Percentiles rank a stretch among this genome's conserved stretches.
phyloP scores from a whole-genome alignment of 2,888 invertebrate genomes.

The Girardia tigrina region DNA sequence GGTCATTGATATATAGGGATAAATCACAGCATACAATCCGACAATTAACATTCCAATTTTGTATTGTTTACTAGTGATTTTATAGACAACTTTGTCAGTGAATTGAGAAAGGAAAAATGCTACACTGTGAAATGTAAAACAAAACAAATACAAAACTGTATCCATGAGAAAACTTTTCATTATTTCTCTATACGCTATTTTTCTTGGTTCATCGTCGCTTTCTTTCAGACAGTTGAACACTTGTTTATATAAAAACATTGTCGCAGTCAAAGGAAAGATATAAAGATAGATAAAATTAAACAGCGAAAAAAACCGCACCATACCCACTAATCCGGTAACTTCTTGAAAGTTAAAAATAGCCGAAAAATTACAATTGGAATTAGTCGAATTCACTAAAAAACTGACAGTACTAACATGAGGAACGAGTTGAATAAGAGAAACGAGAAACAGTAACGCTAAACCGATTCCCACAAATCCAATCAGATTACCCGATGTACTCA shows the following conservation, averaged over 20 bases:
- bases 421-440: not conserved
- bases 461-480: not conserved
- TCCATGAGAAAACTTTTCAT: conserved; percentile 17
- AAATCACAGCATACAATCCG: not conserved
- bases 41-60: not conserved
- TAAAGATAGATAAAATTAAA: not conserved
- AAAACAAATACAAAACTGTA: not conserved
- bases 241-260: conserved; percentile 8
- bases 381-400: not conserved
- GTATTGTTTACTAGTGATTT: not conserved
- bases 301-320: conserved; percentile 4
- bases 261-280: not conserved
- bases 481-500: not conserved
- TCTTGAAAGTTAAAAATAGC: conserved; percentile 3
- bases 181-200: conserved; percentile 18
- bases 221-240: not conserved
- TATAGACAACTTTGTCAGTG: not conserved
- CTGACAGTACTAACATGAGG: conserved; percentile 8
- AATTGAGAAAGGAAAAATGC: not conserved
- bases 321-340: conserved; percentile 1
- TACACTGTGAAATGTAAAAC: not conserved
- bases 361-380: not conserved
- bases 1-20: conserved; percentile 7
- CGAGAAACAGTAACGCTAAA: not conserved
- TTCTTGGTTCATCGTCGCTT: conserved; percentile 23